Evolutionary conservation across 1,140 invertebrate genomes (phyloP), one percentile per base, ranked within the genome.

Genomic region (Drosophila santomea): DNA sequence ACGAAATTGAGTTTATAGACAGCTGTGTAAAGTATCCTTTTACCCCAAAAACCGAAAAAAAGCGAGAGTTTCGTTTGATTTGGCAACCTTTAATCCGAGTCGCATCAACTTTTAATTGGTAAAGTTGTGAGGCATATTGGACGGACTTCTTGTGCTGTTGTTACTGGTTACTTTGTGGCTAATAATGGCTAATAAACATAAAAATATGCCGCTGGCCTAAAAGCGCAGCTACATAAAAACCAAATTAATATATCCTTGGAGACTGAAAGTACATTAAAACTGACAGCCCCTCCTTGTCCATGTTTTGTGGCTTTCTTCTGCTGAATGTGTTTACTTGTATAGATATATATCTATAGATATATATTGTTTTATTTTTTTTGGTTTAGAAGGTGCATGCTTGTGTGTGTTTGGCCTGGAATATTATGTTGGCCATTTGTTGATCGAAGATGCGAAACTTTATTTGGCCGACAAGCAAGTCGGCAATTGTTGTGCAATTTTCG

Each of bases 181-280:
- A 86, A 86, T 86, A 86, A 86, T 86, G 83, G 82, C 84, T 69
- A 86, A 88, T 86, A 86, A 86, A 82, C 66, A 85, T 84, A 69
- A 88, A 88, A 86, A 79, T 76, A 88, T 76, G 60, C 44, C 10
- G 35, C 5, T 36, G 44, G 48, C 48, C 81, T 72, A 82, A 86
- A 78, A 86, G 66, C 78, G 52, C 57, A 25, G 35, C 67, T 60
- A 72, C 84, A 83, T 83, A 80, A 88, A 86, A 86, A 67, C 76
- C 84, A 80, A 83, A 88, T 88, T 88, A 88, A 88, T 88, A 82
- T 89, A 89, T 88, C 83, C 83, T 88, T 88, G 83, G 83, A 88
- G 83, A 88, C 83, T 58, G 41, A 80, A 68, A 80, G 71, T 69
- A 75, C 71, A 80, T 80, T 80, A 68, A 68, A 73, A 80, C 51